Percentiles rank a stretch among this genome's conserved stretches.
These are phyloP conservation scores for Neodiprion virginianus DNA, from an alignment of 1,140 invertebrate genomes.

Conservation along the genomic window DNA sequence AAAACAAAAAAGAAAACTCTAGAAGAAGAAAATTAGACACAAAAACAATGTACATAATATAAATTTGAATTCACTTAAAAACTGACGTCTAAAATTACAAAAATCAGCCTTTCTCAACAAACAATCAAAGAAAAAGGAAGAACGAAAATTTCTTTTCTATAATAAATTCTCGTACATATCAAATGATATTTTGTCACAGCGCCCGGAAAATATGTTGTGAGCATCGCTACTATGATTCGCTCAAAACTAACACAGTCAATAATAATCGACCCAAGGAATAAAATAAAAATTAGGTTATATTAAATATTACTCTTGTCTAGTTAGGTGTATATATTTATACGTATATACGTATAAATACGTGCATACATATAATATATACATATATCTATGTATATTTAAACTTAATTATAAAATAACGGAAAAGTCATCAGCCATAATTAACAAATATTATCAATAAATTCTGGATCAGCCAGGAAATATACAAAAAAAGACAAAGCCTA, in stretches of 20 bases:
- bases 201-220: constrained; percentile 50
- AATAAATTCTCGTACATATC: constrained; percentile 51
- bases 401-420: too few relatives aligned
- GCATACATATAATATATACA: too few relatives aligned
- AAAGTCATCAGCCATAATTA: constrained; percentile 1
- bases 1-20: constrained; percentile 34
- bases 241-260: constrained; percentile 28
- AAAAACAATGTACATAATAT: constrained; percentile 43
- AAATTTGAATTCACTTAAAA: constrained; percentile 45
- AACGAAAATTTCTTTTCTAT: constrained; percentile 36
- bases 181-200: constrained; percentile 56
- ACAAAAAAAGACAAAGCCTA: neutral
- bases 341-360: too few relatives aligned
- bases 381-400: too few relatives aligned
- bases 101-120: constrained; percentile 53
- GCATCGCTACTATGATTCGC: constrained; percentile 30
- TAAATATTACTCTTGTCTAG: too few relatives aligned
- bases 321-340: too few relatives aligned
- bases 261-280: constrained; percentile 23
- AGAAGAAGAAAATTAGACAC: constrained; percentile 38
- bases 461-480: neutral
- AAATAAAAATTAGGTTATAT: neutral
- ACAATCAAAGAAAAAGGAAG: too few relatives aligned
- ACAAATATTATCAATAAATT: neutral
- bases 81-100: constrained; percentile 51